phyloP scores from a whole-genome alignment of 2,888 invertebrate genomes.

The Eupithecia dodoneata region DNA sequence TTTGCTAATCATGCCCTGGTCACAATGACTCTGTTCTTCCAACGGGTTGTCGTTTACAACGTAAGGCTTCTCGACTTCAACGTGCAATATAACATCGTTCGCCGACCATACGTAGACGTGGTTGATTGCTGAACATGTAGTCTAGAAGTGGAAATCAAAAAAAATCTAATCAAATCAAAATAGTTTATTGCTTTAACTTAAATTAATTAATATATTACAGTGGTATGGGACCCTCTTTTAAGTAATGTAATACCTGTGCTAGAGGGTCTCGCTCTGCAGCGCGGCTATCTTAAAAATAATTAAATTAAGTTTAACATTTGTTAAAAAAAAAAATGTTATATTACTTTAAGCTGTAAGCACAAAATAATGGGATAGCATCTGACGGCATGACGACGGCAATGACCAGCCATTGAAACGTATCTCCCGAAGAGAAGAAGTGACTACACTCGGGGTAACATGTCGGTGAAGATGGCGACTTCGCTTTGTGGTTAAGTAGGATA shows the following conservation, averaged over 20 bases:
- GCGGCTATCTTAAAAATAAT: too few species aligned
- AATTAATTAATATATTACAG: too few species aligned
- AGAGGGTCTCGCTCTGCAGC: too few species aligned
- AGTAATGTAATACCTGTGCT: too few species aligned
- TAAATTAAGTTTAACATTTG: too few species aligned
- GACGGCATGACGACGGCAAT: too few species aligned
- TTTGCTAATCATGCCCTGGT: slow-evolving; percentile 56
- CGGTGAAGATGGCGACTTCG: neutral
- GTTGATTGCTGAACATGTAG: slow-evolving; percentile 62
- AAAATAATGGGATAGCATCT: too few species aligned
- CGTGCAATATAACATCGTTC: slow-evolving; percentile 66
- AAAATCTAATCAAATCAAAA: too few species aligned
- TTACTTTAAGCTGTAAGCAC: neutral
- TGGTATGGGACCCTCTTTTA: too few species aligned
- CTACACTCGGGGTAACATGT: neutral
- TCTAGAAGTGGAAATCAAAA: slow-evolving; percentile 51
- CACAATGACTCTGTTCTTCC: slow-evolving; percentile 47
- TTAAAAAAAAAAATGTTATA: too few species aligned
- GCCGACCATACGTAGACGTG: slow-evolving; percentile 68
- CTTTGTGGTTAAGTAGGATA: neutral
- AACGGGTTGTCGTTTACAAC: slow-evolving; percentile 52
- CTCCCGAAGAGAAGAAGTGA: neutral
- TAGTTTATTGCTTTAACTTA: too few species aligned
- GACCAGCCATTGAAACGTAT: neutral
- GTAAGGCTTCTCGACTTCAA: slow-evolving; percentile 66